Evolutionary conservation across 92 coral and sea anemone species (phyloP).

Genomic region (Desmophyllum pertusum): DNA sequence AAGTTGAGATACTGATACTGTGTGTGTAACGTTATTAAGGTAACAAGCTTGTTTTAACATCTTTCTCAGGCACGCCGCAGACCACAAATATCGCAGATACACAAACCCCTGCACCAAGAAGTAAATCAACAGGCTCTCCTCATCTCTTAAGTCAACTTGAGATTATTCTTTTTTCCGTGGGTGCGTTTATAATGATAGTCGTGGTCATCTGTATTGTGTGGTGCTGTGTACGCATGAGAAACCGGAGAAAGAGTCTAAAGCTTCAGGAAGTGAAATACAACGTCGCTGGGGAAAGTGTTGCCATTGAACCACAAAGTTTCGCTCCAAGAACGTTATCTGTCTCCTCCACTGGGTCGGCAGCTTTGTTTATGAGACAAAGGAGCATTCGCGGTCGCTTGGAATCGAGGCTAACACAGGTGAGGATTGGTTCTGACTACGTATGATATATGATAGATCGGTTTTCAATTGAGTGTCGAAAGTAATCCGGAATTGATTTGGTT

Average conservation of each 20-base stretch:
- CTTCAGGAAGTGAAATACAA: constrained; percentile 43
- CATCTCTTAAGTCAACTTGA: background rate
- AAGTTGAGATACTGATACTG: too few species aligned
- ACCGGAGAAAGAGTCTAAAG: background rate
- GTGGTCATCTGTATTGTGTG: background rate
- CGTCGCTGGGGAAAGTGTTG: constrained; percentile 16
- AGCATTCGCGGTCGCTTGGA: constrained; percentile 72
- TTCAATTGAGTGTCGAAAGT: too few species aligned
- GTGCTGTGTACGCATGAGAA: constrained; percentile 20
- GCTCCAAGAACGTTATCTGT: constrained; percentile 56
- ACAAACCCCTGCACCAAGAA: background rate
- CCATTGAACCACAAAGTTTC: constrained; percentile 19
- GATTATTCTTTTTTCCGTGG: background rate
- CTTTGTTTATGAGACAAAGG: constrained; percentile 59
- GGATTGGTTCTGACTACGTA: background rate
- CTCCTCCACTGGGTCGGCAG: constrained; percentile 70
- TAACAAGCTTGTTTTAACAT: background rate
- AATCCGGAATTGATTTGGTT: too few species aligned
- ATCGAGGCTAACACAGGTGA: constrained; percentile 65
- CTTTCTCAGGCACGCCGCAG: constrained; percentile 11
- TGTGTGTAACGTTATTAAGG: background rate
- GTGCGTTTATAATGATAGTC: background rate
- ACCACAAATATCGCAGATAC: background rate
- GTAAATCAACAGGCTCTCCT: background rate
- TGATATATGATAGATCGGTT: too few species aligned